Conservation (phyloP, 2,797 vertebrate genomes). For the Sciurus carolinensis region DNA sequence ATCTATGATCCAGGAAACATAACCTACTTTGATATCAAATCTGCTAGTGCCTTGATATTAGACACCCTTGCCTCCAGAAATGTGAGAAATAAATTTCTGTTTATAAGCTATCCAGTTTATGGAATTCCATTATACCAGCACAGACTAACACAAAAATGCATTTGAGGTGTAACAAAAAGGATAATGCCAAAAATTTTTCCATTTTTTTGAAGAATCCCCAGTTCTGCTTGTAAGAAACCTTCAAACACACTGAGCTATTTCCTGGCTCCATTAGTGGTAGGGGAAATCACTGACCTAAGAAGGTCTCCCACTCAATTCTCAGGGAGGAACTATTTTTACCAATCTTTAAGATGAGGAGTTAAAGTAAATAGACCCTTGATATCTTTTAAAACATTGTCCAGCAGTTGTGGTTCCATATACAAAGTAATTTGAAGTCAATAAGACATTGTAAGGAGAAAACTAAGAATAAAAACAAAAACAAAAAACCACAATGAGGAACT, state of each 20-base stretch:
- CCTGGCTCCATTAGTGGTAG: neutral
- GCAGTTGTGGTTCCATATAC: neutral
- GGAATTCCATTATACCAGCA: neutral
- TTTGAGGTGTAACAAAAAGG: neutral
- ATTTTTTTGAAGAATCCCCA: neutral
- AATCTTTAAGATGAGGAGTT: constrained; percentile 12
- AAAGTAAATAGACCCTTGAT: neutral
- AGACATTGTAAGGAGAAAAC: neutral
- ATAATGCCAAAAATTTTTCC: neutral
- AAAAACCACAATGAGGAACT: neutral
- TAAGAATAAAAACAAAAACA: neutral
- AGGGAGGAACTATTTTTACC: neutral
- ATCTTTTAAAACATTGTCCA: neutral
- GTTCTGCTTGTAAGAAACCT: neutral
- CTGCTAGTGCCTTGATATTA: neutral
- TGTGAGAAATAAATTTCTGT: neutral
- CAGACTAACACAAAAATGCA: neutral
- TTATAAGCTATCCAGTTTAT: neutral
- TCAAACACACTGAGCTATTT: neutral
- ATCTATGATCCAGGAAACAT: neutral
- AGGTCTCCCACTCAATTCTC: neutral
- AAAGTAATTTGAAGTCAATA: constrained; percentile 30
- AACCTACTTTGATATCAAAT: neutral
- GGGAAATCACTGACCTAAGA: neutral
- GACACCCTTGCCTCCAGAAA: neutral